Evolutionary conservation across 2,888 invertebrate species (phyloP), one percentile per base, ranked within the genome.

Genomic region (Acleris cristana): DNA sequence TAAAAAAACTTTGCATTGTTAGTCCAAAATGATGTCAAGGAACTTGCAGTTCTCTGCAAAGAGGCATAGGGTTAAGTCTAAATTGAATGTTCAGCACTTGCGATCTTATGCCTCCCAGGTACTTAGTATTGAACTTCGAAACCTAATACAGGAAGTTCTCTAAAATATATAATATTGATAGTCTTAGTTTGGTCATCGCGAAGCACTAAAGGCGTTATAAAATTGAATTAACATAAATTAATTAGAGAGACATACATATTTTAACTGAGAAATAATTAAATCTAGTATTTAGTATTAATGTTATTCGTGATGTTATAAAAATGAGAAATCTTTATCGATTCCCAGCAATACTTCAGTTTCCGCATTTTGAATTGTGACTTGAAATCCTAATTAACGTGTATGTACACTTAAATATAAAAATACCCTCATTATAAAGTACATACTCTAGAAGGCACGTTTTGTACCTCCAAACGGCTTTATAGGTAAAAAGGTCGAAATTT

Each of bases 381-480:
- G 59, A 70, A 71, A 59, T 73, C 72, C 66, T 74, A 73, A 70
- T 69, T 69, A 73, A 64, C 75, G 77, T 59, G 69, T 90, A 89
- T 87, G 73, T 86, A 88, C 89, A 88, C 74, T 81, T 80, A 78
- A 76, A 80, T 83, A 81, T 71, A 69, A 84, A 83, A 84, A 82
- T 88, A 90, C 89, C 90, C 90, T 90, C 88, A 89, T 87, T 77
- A 79, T 76, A 77, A 82, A 84, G 83, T 84, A 85, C 72, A 76
- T 79, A 81, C 66, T 65, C 76, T 86, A 87, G 80, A 91, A 92
- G 91, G 90, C 90, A 91, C 90, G 81, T 72, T 76, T 83, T 83
- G 91, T 92, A 90, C 91, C 91, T 87, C 74, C 78, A 85, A 89
- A 85, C 87, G 78, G 78, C 70, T 76, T 66, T 75, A 40, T 40